Evolutionary conservation across 2,113 vertebrate genomes (phyloP).

Genomic region (Phoxinus phoxinus): DNA sequence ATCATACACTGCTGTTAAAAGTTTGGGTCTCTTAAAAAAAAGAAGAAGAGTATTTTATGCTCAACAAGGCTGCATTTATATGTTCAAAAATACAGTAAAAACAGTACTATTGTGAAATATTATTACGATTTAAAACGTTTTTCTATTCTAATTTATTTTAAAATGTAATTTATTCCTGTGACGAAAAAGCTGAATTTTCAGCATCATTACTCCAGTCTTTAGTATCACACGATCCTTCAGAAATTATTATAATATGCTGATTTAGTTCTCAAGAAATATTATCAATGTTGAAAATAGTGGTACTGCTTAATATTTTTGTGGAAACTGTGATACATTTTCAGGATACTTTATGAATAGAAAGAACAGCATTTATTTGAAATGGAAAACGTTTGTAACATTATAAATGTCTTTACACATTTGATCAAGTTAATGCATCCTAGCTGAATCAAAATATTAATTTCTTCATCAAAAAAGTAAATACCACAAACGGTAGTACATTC

Average conservation of each 20-base stretch:
- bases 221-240: background rate
- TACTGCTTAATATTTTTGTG: no score
- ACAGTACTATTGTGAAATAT: background rate
- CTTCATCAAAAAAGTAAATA: background rate
- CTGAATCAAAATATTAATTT: no score
- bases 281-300: no score
- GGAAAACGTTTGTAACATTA: background rate
- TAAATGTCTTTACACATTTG: background rate
- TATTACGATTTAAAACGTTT: background rate
- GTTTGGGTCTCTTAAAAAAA: background rate
- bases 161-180: background rate
- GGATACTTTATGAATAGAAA: background rate
- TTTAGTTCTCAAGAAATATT: background rate
- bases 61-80: background rate
- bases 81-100: background rate
- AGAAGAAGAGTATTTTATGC: background rate
- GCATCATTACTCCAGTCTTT: background rate
- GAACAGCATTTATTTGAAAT: background rate
- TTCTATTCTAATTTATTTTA: background rate
- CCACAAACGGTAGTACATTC: background rate
- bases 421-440: no score
- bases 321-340: no score
- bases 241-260: background rate
- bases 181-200: background rate
- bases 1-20: background rate